Conservation (phyloP, 2,113 vertebrate species). For the Bambusicola thoracicus region DNA sequence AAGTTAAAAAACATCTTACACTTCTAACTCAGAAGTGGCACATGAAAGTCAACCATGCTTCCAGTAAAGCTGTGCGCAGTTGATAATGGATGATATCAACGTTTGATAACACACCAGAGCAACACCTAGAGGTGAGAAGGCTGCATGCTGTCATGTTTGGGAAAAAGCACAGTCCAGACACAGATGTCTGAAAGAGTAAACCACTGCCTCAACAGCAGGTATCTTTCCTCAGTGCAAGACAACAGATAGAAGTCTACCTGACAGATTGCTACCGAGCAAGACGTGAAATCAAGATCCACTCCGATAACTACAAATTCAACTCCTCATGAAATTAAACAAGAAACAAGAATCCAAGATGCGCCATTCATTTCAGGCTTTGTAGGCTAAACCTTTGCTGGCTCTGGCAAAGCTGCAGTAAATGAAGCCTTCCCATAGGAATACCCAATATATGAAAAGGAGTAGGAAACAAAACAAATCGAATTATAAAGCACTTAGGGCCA, state of each 20-base stretch:
- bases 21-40: rapidly evolving
- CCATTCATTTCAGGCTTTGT: not conserved
- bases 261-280: not conserved
- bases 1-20: not conserved
- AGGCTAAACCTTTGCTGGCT: not conserved
- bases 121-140: not conserved
- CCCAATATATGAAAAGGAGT: not conserved
- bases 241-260: not conserved
- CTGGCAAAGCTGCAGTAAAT: not conserved
- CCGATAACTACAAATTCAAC: not conserved
- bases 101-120: not conserved
- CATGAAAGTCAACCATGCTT: rapidly evolving
- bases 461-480: not conserved
- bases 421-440: not conserved
- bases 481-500: not conserved
- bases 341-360: not conserved
- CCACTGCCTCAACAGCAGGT: not conserved
- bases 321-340: not conserved
- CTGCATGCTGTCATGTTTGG: rapidly evolving
- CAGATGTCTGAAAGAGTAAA: not conserved
- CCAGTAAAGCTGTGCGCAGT: rapidly evolving
- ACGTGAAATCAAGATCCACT: not conserved
- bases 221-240: not conserved
- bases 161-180: not conserved
- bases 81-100: not conserved